Conservation (phyloP, 2,888 invertebrate species). For the Carterocephalus palaemon region DNA sequence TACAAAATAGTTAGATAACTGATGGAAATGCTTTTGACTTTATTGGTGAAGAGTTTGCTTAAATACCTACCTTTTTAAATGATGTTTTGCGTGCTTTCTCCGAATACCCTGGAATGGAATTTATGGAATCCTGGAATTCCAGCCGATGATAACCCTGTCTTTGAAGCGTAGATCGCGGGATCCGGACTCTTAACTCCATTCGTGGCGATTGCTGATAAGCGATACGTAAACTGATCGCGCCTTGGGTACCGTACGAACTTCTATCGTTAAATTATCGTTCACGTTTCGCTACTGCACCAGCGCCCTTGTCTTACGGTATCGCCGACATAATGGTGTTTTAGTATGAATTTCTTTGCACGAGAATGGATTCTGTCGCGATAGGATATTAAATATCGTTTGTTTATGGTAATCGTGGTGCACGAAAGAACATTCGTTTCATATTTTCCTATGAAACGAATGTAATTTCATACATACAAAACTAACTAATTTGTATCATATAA, state of each 20-base stretch:
- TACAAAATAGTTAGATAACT: too few relatives aligned
- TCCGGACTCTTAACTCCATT: constrained; percentile 63
- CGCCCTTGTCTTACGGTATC: constrained; percentile 56
- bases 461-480: too few relatives aligned
- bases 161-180: constrained; percentile 20
- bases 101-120: too few relatives aligned
- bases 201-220: constrained; percentile 68
- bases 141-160: constrained; percentile 19
- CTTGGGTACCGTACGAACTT: constrained; percentile 63
- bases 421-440: too few relatives aligned
- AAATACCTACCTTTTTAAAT: too few relatives aligned
- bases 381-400: constrained; percentile 12
- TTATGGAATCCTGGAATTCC: constrained; percentile 12
- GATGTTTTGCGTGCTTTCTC: too few relatives aligned
- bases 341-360: constrained; percentile 20
- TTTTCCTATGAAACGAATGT: too few relatives aligned
- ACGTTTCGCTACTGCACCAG: constrained; percentile 70
- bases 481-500: too few relatives aligned
- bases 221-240: constrained; percentile 70
- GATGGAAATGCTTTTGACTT: too few relatives aligned
- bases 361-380: constrained; percentile 13
- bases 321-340: constrained; percentile 20
- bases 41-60: too few relatives aligned
- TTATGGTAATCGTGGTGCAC: constrained; percentile 11
- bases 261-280: constrained; percentile 74